A percentile compares a stretch with the other conserved stretches of the same genome.
phyloP scores from a whole-genome alignment of 2,113 vertebrate species.

The Paramormyrops kingsleyae region DNA sequence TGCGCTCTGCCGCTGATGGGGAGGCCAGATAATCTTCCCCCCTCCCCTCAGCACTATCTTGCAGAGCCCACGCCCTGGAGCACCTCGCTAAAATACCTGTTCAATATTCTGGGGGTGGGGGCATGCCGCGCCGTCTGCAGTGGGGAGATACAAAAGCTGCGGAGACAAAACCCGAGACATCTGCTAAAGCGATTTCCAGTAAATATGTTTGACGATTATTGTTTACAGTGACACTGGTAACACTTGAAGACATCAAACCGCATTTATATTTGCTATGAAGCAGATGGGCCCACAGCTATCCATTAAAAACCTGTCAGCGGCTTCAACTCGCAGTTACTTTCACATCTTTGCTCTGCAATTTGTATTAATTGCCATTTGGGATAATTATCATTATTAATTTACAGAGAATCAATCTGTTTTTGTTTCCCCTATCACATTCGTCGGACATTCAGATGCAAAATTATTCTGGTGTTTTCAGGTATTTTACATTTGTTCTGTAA shows the following conservation, averaged over 20 bases:
- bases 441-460: not conserved
- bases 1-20: slow-evolving; percentile 60
- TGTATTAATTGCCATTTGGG: slow-evolving; percentile 50
- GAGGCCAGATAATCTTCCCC: slow-evolving; percentile 70
- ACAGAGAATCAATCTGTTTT: slow-evolving; percentile 51
- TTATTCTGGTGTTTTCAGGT: not conserved
- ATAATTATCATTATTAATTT: slow-evolving; percentile 59
- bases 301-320: slow-evolving; percentile 77
- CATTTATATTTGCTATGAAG: slow-evolving; percentile 69
- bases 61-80: slow-evolving; percentile 59
- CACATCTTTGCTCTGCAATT: slow-evolving; percentile 60
- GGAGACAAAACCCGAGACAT: slow-evolving; percentile 74
- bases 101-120: slow-evolving; percentile 66
- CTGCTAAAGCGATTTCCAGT: slow-evolving; percentile 77
- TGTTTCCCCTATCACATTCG: slow-evolving; percentile 23
- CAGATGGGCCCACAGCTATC: slow-evolving; percentile 76
- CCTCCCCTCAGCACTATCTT: slow-evolving; percentile 35
- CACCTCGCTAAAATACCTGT: slow-evolving; percentile 75
- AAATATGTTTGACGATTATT: slow-evolving; percentile 83
- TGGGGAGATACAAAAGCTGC: slow-evolving; percentile 68
- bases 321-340: slow-evolving; percentile 68
- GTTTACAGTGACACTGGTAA: slow-evolving; percentile 83
- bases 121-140: slow-evolving; percentile 57
- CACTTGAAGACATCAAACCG: slow-evolving; percentile 72
- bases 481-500: not conserved